These are phyloP conservation scores for Hypomecis atomaria DNA, from an alignment of 2,888 invertebrate species.

Conservation along the genomic window DNA sequence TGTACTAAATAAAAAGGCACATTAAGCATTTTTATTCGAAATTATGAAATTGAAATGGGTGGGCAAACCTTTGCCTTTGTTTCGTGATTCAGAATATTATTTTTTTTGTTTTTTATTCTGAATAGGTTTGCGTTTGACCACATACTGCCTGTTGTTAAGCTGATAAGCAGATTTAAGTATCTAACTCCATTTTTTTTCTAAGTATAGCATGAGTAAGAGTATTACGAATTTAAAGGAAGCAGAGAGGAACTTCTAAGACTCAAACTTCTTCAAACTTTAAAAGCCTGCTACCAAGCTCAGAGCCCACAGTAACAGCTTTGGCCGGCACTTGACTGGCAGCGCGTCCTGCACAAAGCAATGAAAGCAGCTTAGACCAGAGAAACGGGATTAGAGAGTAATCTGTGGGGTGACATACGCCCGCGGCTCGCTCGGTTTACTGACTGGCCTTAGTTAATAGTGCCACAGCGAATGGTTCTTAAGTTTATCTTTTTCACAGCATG, in stretches of 20 bases:
- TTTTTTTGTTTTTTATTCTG: no score
- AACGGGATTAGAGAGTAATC: constrained; percentile 80
- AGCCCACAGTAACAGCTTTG: constrained; percentile 69
- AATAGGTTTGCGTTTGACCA: no score
- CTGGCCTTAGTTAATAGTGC: constrained; percentile 29
- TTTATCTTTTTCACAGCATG: constrained; percentile 10
- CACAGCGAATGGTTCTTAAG: constrained; percentile 20
- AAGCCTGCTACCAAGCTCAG: constrained; percentile 27
- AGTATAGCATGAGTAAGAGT: no score
- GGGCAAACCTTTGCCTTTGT: no score
- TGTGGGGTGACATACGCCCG: constrained; percentile 79
- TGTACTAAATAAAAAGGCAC: no score
- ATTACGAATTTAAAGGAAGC: neutral
- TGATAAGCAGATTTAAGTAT: no score
- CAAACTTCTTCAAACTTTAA: constrained; percentile 2
- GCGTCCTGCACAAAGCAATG: constrained; percentile 75
- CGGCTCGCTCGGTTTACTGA: constrained; percentile 46
- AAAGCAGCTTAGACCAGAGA: constrained; percentile 79
- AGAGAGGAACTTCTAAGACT: neutral
- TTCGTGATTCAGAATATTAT: no score
- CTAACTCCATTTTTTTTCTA: no score
- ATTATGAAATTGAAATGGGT: no score
- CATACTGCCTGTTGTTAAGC: no score
- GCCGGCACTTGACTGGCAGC: constrained; percentile 75
- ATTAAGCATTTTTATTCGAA: no score